A percentile compares a stretch with the other conserved stretches of the same genome.
Evolutionary conservation across 2,888 invertebrate species (phyloP).

Genomic region (Spodoptera littoralis): DNA sequence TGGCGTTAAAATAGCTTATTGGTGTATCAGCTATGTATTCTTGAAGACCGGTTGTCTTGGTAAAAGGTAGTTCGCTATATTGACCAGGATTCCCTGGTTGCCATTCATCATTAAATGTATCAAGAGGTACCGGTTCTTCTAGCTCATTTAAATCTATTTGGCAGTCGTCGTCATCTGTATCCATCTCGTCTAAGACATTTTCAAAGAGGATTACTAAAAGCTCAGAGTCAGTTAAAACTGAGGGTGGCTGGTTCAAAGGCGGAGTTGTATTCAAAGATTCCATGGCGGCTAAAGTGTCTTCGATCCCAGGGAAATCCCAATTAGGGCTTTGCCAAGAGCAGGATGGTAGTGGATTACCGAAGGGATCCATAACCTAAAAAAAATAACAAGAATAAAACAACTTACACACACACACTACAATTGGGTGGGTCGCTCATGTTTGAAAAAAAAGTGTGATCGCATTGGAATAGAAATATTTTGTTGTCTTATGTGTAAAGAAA

Average conservation of each 20-base stretch:
- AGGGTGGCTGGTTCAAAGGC: conserved; percentile 8
- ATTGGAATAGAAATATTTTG: too few species aligned
- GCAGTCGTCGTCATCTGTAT: conserved; percentile 21
- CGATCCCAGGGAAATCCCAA: conserved; percentile 9
- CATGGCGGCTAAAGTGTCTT: conserved; percentile 9
- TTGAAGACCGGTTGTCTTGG: conserved; percentile 34
- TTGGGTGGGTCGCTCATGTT: too few species aligned
- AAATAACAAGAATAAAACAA: conserved; percentile 3
- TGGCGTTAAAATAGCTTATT: conserved; percentile 39
- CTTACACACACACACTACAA: too few species aligned
- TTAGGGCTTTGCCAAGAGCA: conserved; percentile 13
- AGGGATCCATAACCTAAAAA: conserved; percentile 13
- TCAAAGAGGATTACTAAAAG: conserved; percentile 23
- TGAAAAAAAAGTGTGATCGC: too few species aligned
- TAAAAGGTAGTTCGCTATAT: conserved; percentile 7
- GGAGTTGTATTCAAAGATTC: conserved; percentile 4
- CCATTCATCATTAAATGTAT: conserved; percentile 21
- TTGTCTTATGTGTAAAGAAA: too few species aligned
- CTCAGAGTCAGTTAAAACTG: conserved; percentile 17
- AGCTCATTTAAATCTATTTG: conserved; percentile 17
- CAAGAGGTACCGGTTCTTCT: conserved; percentile 17
- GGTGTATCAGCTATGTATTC: conserved; percentile 39
- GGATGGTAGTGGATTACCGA: conserved; percentile 12
- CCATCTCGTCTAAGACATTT: conserved; percentile 28
- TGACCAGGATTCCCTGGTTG: conserved; percentile 28